Conservation (phyloP, 2,797 vertebrate species). For the Amazonetta brasiliensis region DNA sequence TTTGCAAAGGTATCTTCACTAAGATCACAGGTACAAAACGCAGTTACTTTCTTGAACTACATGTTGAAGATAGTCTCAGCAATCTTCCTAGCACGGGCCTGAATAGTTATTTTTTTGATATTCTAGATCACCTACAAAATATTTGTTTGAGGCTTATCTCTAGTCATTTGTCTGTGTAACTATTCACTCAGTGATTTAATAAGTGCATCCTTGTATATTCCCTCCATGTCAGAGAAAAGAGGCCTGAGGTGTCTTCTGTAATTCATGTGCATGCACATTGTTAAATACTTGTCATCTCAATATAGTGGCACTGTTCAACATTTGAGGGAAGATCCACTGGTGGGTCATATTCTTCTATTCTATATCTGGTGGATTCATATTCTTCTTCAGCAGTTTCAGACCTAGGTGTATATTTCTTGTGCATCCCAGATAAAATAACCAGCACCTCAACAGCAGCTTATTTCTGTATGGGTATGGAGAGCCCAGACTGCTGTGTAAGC, state of each 20-base stretch:
- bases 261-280: neutral
- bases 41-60: neutral
- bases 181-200: neutral
- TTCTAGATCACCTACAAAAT: neutral
- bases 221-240: neutral
- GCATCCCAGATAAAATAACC: neutral
- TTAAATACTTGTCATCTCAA: neutral
- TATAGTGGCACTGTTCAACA: neutral
- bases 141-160: neutral
- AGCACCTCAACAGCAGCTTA: neutral
- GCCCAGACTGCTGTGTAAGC: neutral
- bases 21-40: neutral
- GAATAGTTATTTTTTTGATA: neutral
- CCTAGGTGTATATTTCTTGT: neutral
- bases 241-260: fast-evolving
- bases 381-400: neutral
- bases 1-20: neutral
- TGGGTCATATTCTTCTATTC: neutral
- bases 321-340: neutral
- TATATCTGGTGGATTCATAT: neutral
- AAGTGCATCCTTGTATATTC: neutral
- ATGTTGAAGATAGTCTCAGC: neutral
- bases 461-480: neutral
- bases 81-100: neutral
- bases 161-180: neutral